Evolutionary conservation across 2,113 vertebrate species (phyloP), one percentile per base, ranked within the genome.

Genomic region (Aptenodytes forsteri): DNA sequence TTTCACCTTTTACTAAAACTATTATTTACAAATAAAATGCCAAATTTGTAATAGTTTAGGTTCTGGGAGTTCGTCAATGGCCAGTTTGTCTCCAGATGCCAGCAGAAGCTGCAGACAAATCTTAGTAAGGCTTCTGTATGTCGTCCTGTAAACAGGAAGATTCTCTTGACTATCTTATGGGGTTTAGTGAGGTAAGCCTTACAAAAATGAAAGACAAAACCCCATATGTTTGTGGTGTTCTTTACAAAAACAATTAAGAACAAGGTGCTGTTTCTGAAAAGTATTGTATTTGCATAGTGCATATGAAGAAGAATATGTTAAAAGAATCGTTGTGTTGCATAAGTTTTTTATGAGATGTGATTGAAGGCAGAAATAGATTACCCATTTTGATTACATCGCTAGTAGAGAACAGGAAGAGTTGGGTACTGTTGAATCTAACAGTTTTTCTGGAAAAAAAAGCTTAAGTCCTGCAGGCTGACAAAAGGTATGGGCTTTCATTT

Each of bases 231-330:
- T 65, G 27, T 75, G 26, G 9, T 56, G 30, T n/a, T 82, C 38
- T 55, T 61, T 75, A 79, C 3, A 54, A 38, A 67, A 83, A 23
- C 22, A 26, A 5, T 36, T 29, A 82, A 67, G 27, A 81, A 7
- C 7, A 64, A 46, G 22, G 16, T 49, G 23, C 36, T 75, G 21
- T 13, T 59, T 77, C 64, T 89, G 13, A 34, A 9, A 58, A 17
- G 40, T 30, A 12, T 46, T 0, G 0, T 27, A 25, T 56, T 67
- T 77, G 9, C 2, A 0, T 26, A 32, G 20, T 11, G 6, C 10
- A 5, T 42, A 21, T 1, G 3, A 59, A 73, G 46, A 70, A 56
- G 7, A 67, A 8, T 42, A 29, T 5, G 10, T 18, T n/a, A 10
- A 73, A 83, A 58, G 4, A 56, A 52, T 30, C 5, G 1, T 18